Base-by-base conservation (phyloP, 2,888 invertebrate genomes). In the Plebejus argus region DNA sequence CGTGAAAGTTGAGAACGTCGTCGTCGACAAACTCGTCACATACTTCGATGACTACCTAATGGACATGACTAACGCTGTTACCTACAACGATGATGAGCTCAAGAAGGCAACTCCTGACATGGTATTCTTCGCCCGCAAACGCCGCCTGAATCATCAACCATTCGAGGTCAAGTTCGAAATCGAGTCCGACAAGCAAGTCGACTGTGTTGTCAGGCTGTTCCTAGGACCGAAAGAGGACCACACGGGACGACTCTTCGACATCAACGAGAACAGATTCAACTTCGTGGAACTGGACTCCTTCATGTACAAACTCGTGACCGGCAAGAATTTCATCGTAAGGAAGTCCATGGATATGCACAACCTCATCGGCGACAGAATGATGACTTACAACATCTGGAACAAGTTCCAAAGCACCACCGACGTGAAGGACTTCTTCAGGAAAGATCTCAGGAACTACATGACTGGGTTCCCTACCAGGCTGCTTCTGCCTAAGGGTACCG, bases 401-500 rank as follows among this genome's bases (percentile, higher is more conserved):
- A 95, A 95, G 83, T 90, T 97, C 33, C 94, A 96, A 81, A 86
- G 92, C 18, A 95, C 96, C 75, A 88, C 86, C 20, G 91, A 90
- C 80, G 83, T 90, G 72, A 88, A 86, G 56, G 91, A 92, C 70
- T 76, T 91, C 18, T 82, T 89, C 1, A 45, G 82, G 0, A 91
- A 90, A 81, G 92, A 92, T 79, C 82, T 93, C 76, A 92, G 84
- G 76, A 93, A 93, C 84, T 89, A 92, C 82, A 92, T 96, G 84
- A 96, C 95, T 80, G 96, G 96, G 76, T 96, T 96, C 94, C 97
- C 97, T 3, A 94, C 95, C 49, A 96, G 97, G 82, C 92, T 97
- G 70, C 86, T 97, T 61, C 90, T 97, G 77, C 97, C 97, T 70
- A 96, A 93, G 84, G 97, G 97, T 85, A 95, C 88, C 81, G 89